phyloP scores from a whole-genome alignment of 2,797 vertebrate species.

The Anisognathus igniventris region DNA sequence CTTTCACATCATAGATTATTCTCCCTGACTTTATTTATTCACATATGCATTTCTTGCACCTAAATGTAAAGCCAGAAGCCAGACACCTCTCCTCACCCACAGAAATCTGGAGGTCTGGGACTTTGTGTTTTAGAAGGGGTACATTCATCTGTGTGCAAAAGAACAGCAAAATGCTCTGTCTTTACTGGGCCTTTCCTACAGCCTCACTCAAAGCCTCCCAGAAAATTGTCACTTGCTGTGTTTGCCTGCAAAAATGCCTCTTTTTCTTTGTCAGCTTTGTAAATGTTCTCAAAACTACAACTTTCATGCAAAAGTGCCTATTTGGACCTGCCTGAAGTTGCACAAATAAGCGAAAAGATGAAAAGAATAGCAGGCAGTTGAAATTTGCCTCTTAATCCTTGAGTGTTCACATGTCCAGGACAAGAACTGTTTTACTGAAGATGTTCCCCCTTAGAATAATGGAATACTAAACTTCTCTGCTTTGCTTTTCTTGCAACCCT shows the following conservation, averaged over 20 bases:
- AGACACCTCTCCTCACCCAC: slow-evolving; percentile 40
- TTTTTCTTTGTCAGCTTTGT: neutral
- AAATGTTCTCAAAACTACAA: neutral
- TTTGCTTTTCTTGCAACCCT: neutral
- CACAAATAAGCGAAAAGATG: neutral
- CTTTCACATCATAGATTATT: slow-evolving; percentile 45
- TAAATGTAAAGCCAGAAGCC: slow-evolving; percentile 33
- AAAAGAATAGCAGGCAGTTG: neutral
- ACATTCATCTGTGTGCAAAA: neutral
- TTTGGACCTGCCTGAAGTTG: neutral
- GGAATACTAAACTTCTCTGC: neutral
- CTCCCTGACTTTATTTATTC: slow-evolving; percentile 44
- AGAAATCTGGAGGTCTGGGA: slow-evolving; percentile 22
- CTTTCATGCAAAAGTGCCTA: neutral
- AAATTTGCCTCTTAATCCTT: neutral
- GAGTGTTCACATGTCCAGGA: neutral
- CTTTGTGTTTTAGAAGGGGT: neutral
- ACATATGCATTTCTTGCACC: neutral
- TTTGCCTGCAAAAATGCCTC: neutral
- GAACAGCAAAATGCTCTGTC: neutral
- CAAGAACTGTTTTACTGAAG: neutral
- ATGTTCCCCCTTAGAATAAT: neutral
- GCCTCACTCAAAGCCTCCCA: neutral
- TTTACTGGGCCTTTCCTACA: neutral
- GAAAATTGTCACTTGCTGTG: neutral